Evolutionary conservation across 2,113 vertebrate species (phyloP).

Genomic region (Athene cunicularia): DNA sequence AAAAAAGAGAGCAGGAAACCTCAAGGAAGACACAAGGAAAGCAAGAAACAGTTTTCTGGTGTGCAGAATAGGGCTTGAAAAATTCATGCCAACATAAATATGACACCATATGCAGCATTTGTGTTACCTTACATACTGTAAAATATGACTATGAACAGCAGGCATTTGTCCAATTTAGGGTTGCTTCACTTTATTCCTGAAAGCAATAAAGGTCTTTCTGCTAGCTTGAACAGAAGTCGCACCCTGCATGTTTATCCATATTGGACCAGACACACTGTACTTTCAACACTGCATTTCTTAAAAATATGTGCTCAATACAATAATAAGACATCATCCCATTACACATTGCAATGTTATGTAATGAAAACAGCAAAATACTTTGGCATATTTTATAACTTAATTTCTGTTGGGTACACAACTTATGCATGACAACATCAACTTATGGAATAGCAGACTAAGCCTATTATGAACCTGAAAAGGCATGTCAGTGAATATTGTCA

Average conservation of each 20-base stretch:
- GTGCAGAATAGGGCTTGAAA: background rate
- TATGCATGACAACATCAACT: background rate
- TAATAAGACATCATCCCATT: background rate
- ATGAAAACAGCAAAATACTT: background rate
- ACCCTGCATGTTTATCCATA: rapidly evolving
- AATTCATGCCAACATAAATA: background rate
- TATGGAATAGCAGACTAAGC: background rate
- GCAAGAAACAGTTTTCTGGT: background rate
- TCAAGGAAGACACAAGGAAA: background rate
- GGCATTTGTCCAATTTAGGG: background rate
- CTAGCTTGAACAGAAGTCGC: background rate
- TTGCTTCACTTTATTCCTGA: background rate
- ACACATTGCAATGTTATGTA: background rate
- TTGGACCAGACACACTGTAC: background rate
- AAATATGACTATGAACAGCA: background rate
- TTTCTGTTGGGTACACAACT: background rate
- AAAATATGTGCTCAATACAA: background rate
- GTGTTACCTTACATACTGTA: background rate
- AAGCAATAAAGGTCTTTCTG: background rate
- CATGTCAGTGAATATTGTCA: background rate
- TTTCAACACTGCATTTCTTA: background rate
- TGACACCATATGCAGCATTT: background rate
- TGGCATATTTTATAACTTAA: background rate
- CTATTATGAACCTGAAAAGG: background rate
- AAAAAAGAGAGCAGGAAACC: background rate